These are phyloP conservation scores for Vanacampus margaritifer DNA, from an alignment of 2,113 vertebrate species.

Conservation along the genomic window DNA sequence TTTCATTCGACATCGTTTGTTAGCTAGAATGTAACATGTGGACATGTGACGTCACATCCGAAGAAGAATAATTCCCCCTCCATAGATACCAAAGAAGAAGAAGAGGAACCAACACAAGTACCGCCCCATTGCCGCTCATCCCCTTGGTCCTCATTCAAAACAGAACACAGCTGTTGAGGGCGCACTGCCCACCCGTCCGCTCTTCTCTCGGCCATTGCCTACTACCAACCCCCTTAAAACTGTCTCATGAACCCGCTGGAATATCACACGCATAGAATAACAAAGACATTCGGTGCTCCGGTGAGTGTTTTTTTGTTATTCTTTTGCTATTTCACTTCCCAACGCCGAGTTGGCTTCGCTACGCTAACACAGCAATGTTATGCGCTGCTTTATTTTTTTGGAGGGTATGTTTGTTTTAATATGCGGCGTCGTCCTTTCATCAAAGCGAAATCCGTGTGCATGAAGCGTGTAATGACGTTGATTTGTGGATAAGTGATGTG, in stretches of 20 bases:
- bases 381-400: conserved; percentile 6
- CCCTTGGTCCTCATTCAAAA: conserved; percentile 66
- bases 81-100: conserved; percentile 9
- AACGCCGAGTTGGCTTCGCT: conserved; percentile 24
- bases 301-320: conserved; percentile 35
- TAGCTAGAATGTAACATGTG: neutral
- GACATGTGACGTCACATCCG: neutral
- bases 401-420: conserved; percentile 57
- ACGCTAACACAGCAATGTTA: conserved; percentile 33
- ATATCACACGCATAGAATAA: conserved; percentile 21
- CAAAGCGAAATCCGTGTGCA: conserved; percentile 16
- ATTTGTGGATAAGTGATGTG: neutral
- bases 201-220: conserved; percentile 20
- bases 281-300: conserved; percentile 24
- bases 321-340: neutral
- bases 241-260: conserved; percentile 37
- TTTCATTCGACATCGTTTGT: neutral
- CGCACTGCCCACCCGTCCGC: conserved; percentile 21
- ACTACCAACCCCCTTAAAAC: neutral
- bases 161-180: conserved; percentile 70
- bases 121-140: conserved; percentile 45
- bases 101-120: conserved; percentile 28
- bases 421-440: conserved; percentile 31
- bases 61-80: neutral
- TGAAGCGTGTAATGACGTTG: neutral